A percentile compares a stretch with the other conserved stretches of the same genome.
These are phyloP conservation scores for Apodemus speciosus DNA, from an alignment of 2,113 vertebrate species.

Conservation along the genomic window DNA sequence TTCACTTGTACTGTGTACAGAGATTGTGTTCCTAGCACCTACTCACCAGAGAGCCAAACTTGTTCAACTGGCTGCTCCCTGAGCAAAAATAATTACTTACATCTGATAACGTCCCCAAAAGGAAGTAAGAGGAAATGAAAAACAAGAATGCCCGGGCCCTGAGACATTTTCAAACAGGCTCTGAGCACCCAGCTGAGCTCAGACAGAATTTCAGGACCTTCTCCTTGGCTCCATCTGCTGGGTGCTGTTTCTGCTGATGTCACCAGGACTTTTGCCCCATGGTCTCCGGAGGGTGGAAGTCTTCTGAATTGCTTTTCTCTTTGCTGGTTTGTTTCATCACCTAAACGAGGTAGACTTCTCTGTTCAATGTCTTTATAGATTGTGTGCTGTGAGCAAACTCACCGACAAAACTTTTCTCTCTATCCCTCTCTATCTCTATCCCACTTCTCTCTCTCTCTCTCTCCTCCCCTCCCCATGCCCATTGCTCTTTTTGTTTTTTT, in stretches of 20 bases:
- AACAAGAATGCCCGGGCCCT: background rate
- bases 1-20: background rate
- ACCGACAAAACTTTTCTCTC: background rate
- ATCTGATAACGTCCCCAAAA: conserved; percentile 38
- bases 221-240: background rate
- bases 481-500: background rate
- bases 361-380: background rate
- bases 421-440: accelerated
- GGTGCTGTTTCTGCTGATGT: background rate
- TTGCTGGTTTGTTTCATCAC: background rate
- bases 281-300: background rate
- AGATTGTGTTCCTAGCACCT: background rate
- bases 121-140: conserved; percentile 38
- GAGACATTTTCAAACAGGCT: background rate
- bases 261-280: background rate
- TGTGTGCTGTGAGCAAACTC: background rate
- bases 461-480: accelerated
- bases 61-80: conserved; percentile 63
- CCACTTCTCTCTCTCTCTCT: background rate
- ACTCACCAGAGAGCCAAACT: conserved; percentile 38
- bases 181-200: background rate
- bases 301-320: background rate
- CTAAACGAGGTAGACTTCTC: background rate
- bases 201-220: background rate
- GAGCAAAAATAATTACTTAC: conserved; percentile 64